These are phyloP conservation scores for Acleris holmiana DNA, from an alignment of 2,888 invertebrate species.

Conservation along the genomic window DNA sequence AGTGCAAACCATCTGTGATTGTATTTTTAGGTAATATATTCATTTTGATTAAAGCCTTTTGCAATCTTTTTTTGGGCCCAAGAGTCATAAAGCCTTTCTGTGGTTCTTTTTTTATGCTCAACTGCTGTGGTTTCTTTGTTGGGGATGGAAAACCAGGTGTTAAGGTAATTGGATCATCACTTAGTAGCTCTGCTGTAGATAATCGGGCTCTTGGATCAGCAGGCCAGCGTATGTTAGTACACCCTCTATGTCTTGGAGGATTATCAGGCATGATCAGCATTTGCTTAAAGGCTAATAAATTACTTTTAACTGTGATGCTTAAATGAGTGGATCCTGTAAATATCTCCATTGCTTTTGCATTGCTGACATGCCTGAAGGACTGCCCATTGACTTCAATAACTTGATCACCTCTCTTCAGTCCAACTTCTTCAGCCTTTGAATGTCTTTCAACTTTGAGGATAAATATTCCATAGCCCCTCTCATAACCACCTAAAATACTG, in stretches of 20 bases:
- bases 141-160: constrained; percentile 82
- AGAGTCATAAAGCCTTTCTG: constrained; percentile 95
- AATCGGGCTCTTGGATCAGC: constrained; percentile 89
- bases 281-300: constrained; percentile 93
- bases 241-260: constrained; percentile 89
- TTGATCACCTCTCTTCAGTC: constrained; percentile 98
- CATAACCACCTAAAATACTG: constrained; percentile 96
- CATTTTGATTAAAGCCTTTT: constrained; percentile 94
- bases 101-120: constrained; percentile 85
- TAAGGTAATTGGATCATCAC: constrained; percentile 75
- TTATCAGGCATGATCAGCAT: constrained; percentile 89
- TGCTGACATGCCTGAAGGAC: constrained; percentile 96
- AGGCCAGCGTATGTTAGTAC: constrained; percentile 87
- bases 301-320: constrained; percentile 98
- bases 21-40: constrained; percentile 93
- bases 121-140: constrained; percentile 82
- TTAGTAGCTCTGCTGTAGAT: constrained; percentile 90
- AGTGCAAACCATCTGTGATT: constrained; percentile 87
- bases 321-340: constrained; percentile 97
- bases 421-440: constrained; percentile 97
- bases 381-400: constrained; percentile 99
- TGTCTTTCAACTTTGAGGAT: constrained; percentile 96
- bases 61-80: constrained; percentile 92
- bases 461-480: constrained; percentile 96
- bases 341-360: constrained; percentile 96